Percentiles rank a stretch among this genome's conserved stretches.
These are phyloP conservation scores for Perizoma flavofasciatum DNA, from an alignment of 2,888 invertebrate genomes.

Conservation along the genomic window DNA sequence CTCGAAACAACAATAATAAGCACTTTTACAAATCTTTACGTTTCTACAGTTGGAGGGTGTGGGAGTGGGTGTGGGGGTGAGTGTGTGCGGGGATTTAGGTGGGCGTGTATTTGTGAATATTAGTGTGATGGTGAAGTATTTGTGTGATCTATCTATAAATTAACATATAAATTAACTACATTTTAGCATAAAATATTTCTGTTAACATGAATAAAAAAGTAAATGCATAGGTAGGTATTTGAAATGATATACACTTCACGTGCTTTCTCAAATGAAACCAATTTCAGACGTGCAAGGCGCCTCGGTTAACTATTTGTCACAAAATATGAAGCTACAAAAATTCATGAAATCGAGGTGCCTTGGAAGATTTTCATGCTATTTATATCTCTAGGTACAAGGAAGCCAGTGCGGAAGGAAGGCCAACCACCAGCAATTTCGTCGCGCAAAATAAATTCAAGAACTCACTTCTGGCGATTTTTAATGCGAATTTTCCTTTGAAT, in stretches of 20 bases:
- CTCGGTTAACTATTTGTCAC: conserved; percentile 61
- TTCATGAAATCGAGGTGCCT: conserved; percentile 63
- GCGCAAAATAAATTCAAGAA: conserved; percentile 63
- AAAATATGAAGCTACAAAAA: conserved; percentile 68
- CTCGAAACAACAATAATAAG: conserved; percentile 1
- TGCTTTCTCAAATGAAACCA: conserved; percentile 51
- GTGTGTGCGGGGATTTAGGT: no score
- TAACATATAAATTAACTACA: no score
- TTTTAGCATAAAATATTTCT: no score
- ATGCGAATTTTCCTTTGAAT: conserved; percentile 64
- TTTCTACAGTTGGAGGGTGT: no score
- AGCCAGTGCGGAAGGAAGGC: conserved; percentile 57
- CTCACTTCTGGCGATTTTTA: conserved; percentile 58
- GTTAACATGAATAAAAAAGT: no score
- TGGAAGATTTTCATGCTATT: conserved; percentile 56
- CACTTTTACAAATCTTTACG: no score
- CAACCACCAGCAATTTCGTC: conserved; percentile 59
- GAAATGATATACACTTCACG: conserved; percentile 36
- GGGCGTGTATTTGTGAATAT: no score
- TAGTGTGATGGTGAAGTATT: no score
- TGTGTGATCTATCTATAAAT: no score
- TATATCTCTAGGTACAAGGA: conserved; percentile 44
- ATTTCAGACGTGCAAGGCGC: conserved; percentile 51
- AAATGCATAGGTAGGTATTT: conserved; percentile 15
- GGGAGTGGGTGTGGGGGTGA: no score